phyloP scores from a whole-genome alignment of 2,113 vertebrate genomes.

The Osmerus eperlanus region DNA sequence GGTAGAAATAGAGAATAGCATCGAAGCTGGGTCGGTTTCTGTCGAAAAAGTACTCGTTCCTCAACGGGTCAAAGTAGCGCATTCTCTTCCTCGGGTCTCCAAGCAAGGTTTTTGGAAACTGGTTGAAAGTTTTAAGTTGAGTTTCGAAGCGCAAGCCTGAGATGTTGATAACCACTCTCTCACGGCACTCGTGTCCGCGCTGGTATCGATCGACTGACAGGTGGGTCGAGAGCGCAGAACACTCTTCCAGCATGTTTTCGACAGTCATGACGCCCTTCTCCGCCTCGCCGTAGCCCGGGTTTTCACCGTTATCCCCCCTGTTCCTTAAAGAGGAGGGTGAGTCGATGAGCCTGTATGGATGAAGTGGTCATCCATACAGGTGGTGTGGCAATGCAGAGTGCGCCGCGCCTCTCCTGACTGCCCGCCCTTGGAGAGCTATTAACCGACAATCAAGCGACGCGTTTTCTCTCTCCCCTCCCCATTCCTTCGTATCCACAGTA shows the following conservation, averaged over 20 bases:
- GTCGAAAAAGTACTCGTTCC: constrained; percentile 98
- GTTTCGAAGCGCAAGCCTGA: constrained; percentile 96
- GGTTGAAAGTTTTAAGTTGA: constrained; percentile 92
- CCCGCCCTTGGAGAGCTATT: constrained; percentile 51
- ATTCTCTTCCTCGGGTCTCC: constrained; percentile 94
- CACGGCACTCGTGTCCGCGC: constrained; percentile 79
- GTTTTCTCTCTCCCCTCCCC: constrained; percentile 35
- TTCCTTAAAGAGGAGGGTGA: constrained; percentile 71
- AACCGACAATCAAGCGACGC: constrained; percentile 32
- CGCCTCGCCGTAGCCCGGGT: constrained; percentile 73
- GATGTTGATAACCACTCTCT: constrained; percentile 95
- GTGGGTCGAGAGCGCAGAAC: constrained; percentile 66
- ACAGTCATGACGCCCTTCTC: constrained; percentile 83
- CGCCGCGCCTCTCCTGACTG: constrained; percentile 65
- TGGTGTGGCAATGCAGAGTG: constrained; percentile 62
- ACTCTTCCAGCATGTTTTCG: constrained; percentile 81
- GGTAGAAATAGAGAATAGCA: constrained; percentile 98
- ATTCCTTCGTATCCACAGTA: constrained; percentile 37
- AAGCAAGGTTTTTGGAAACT: constrained; percentile 93
- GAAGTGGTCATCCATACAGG: constrained; percentile 80
- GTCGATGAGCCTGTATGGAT: constrained; percentile 76
- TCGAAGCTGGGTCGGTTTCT: constrained; percentile 97
- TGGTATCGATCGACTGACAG: constrained; percentile 68
- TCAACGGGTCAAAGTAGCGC: constrained; percentile 96
- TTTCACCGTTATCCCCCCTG: constrained; percentile 65